Conservation (phyloP, 2,888 invertebrate species). For the Eupeodes luniger region DNA sequence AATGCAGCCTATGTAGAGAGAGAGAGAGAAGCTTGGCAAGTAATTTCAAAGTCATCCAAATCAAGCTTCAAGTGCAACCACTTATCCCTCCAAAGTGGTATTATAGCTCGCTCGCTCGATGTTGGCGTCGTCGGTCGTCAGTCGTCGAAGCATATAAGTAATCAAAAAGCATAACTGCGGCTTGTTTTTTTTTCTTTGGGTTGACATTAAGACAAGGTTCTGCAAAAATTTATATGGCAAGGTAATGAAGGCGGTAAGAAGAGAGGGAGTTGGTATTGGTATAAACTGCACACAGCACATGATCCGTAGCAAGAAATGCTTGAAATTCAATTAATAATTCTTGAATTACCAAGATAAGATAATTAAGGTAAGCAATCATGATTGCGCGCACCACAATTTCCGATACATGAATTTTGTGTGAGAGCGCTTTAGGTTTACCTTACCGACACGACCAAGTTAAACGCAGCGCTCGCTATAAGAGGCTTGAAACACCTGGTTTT, state of each 20-base stretch:
- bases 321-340: slow-evolving; percentile 63
- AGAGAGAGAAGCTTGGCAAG: slow-evolving; percentile 42
- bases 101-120: background rate
- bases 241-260: background rate
- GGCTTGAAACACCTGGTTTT: slow-evolving; percentile 63
- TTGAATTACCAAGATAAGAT: slow-evolving; percentile 65
- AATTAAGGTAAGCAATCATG: slow-evolving; percentile 67
- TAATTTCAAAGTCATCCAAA: slow-evolving; percentile 74
- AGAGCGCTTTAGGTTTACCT: background rate
- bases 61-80: slow-evolving; percentile 74
- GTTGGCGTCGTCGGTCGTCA: slow-evolving; percentile 8
- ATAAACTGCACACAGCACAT: background rate
- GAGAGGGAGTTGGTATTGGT: background rate
- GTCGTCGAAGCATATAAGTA: background rate
- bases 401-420: slow-evolving; percentile 50
- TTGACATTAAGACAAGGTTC: slow-evolving; percentile 76
- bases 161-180: slow-evolving; percentile 23
- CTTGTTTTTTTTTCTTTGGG: slow-evolving; percentile 41
- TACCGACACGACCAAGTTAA: background rate
- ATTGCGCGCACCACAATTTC: slow-evolving; percentile 57
- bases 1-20: background rate
- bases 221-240: slow-evolving; percentile 2
- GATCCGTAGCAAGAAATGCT: slow-evolving; percentile 22
- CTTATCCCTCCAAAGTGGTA: slow-evolving; percentile 42
- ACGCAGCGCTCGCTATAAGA: too few species aligned